These are phyloP conservation scores for Gadopsis bispinosus DNA, from an alignment of 2,797 vertebrate genomes.

Conservation along the genomic window DNA sequence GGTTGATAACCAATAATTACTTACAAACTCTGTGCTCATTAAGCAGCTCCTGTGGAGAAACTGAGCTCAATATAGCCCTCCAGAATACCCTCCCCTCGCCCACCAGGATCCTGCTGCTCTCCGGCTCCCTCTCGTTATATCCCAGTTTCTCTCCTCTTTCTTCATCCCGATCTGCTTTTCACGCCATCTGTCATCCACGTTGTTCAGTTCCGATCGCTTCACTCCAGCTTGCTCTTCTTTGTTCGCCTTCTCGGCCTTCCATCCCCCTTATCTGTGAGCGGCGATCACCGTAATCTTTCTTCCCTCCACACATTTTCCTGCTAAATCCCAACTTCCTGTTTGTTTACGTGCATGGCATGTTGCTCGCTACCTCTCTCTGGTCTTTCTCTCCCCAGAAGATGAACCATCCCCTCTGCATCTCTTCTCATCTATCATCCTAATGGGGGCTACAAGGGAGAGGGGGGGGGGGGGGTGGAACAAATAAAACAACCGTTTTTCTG, in stretches of 20 bases:
- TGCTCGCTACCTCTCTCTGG: conserved; percentile 33
- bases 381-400: conserved; percentile 74
- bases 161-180: conserved; percentile 43
- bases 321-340: conserved; percentile 63
- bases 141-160: conserved; percentile 39
- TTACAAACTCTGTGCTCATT: conserved; percentile 80
- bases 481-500: no score
- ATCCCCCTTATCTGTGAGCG: conserved; percentile 31
- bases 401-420: conserved; percentile 77
- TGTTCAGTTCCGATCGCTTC: conserved; percentile 51
- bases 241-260: conserved; percentile 18
- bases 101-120: conserved; percentile 59
- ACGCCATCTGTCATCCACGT: conserved; percentile 44
- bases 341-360: conserved; percentile 67
- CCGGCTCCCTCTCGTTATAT: conserved; percentile 50
- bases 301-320: conserved; percentile 38
- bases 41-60: conserved; percentile 78
- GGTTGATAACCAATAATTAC: conserved; percentile 87
- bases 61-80: conserved; percentile 74
- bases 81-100: conserved; percentile 70
- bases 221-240: conserved; percentile 28
- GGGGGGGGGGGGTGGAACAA: no score
- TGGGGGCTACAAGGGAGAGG: conserved; percentile 66
- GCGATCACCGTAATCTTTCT: conserved; percentile 41
- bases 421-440: conserved; percentile 83